Evolutionary conservation across 2,888 invertebrate genomes (phyloP).

Genomic region (Cosmia pyralina): DNA sequence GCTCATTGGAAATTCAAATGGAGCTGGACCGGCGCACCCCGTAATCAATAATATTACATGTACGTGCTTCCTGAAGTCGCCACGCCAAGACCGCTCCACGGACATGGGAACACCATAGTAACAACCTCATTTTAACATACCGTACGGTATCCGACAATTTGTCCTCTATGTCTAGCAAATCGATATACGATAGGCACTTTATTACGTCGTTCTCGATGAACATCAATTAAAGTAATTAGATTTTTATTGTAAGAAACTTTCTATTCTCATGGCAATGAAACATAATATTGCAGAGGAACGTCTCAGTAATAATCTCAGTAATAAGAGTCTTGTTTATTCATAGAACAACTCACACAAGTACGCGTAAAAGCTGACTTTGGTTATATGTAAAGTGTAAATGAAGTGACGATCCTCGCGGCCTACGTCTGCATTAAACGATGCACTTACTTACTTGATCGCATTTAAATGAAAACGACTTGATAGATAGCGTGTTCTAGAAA

Average conservation of each 20-base stretch:
- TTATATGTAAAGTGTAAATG: constrained; percentile 79
- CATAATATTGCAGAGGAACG: constrained; percentile 31
- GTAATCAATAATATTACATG: constrained; percentile 90
- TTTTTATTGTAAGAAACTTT: constrained; percentile 55
- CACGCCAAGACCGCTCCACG: constrained; percentile 71
- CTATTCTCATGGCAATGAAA: constrained; percentile 56
- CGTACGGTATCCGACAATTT: constrained; percentile 49
- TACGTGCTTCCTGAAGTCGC: constrained; percentile 86
- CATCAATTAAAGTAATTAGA: constrained; percentile 55
- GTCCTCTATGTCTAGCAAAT: constrained; percentile 47
- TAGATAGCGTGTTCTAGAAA: constrained; percentile 66
- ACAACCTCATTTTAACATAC: constrained; percentile 58
- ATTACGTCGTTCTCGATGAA: constrained; percentile 41
- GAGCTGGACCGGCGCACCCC: constrained; percentile 84
- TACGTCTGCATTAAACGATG: constrained; percentile 68
- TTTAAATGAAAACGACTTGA: constrained; percentile 73
- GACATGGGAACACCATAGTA: constrained; percentile 65
- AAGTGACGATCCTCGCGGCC: constrained; percentile 77
- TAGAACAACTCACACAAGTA: constrained; percentile 60
- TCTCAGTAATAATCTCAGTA: constrained; percentile 33
- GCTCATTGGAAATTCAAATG: constrained; percentile 90
- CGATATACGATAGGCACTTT: constrained; percentile 45
- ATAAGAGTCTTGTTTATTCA: constrained; percentile 67
- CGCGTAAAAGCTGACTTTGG: constrained; percentile 64
- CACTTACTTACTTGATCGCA: constrained; percentile 73